Conservation (phyloP, 1,140 invertebrate genomes). For the Drosophila arizonae region DNA sequence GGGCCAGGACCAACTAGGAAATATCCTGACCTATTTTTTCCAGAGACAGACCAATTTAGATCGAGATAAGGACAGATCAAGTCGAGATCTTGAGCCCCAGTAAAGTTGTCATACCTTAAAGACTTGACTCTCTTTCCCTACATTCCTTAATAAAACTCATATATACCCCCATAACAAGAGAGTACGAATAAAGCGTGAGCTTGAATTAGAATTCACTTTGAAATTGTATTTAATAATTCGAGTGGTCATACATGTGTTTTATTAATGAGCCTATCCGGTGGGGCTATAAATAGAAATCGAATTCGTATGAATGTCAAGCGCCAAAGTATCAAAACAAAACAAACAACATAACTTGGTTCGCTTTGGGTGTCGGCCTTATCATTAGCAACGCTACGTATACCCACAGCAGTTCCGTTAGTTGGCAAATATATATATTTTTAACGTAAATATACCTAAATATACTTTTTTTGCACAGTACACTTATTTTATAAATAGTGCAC, state of each 20-base stretch:
- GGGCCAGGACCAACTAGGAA: too few species aligned
- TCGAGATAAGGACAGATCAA: neutral
- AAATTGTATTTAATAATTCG: constrained; percentile 9
- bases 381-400: constrained; percentile 23
- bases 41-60: neutral
- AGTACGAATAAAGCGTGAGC: neutral
- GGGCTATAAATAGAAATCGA: constrained; percentile 35
- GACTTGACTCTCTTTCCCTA: too few species aligned
- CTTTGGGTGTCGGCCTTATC: constrained; percentile 48
- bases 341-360: neutral
- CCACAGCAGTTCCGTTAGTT: neutral
- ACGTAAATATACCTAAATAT: neutral
- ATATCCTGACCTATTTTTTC: too few species aligned
- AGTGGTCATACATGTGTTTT: constrained; percentile 15
- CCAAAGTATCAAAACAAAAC: neutral
- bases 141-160: too few species aligned
- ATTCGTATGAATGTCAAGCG: constrained; percentile 7
- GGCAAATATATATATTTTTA: neutral
- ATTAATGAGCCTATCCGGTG: constrained; percentile 4
- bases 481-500: constrained; percentile 47
- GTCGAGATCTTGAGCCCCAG: too few species aligned
- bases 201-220: constrained; percentile 6
- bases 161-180: too few species aligned
- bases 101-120: too few species aligned
- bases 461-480: constrained; percentile 48